These are phyloP conservation scores for Smittia aterrima DNA, from an alignment of 2,888 invertebrate species.

Conservation along the genomic window DNA sequence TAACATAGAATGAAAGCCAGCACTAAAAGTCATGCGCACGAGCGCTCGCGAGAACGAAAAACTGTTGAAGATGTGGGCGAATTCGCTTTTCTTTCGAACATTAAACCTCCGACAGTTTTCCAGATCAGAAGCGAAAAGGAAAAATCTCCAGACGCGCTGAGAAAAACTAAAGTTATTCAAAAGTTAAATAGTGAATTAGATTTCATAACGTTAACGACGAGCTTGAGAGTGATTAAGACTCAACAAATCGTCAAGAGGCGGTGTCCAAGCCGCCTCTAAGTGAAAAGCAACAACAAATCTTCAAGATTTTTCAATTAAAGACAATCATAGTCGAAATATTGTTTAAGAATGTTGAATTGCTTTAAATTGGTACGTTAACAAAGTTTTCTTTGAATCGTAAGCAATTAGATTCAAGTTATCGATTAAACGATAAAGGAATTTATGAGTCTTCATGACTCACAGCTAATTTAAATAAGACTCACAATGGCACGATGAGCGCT, in stretches of 20 bases:
- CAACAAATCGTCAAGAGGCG: not conserved
- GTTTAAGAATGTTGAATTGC: slow-evolving; percentile 21
- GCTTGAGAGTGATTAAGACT: not conserved
- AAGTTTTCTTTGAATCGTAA: not conserved
- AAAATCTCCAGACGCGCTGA: not conserved
- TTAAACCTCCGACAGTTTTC: slow-evolving; percentile 19
- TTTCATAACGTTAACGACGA: too few relatives aligned
- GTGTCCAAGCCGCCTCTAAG: not conserved
- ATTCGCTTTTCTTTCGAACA: not conserved
- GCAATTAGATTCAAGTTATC: not conserved
- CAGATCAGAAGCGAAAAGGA: not conserved
- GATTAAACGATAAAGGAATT: slow-evolving; percentile 12
- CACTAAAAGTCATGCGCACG: slow-evolving; percentile 17
- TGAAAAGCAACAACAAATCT: not conserved
- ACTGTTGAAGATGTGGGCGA: slow-evolving; percentile 6
- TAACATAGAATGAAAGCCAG: not conserved
- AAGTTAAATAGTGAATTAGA: not conserved
- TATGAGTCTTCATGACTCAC: not conserved
- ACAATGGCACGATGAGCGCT: not conserved
- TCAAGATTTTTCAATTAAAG: not conserved
- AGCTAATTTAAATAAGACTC: not conserved
- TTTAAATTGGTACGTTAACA: slow-evolving; percentile 13
- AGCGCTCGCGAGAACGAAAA: not conserved
- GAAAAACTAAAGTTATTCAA: slow-evolving; percentile 6
- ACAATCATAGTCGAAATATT: not conserved